Conservation (phyloP, 2,113 vertebrate genomes). For the Grantiella picta region DNA sequence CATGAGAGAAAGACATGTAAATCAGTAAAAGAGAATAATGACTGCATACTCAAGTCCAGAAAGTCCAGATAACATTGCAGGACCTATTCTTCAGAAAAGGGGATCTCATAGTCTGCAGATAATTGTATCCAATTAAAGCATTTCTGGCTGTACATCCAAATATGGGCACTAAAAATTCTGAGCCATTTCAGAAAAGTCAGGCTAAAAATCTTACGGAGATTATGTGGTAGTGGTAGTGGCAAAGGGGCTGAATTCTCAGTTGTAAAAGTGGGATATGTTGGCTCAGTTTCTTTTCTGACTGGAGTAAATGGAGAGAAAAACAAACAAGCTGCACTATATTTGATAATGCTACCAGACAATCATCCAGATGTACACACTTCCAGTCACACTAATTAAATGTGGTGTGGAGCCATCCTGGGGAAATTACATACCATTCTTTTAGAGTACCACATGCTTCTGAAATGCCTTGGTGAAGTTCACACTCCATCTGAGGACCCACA, state of each 20-base stretch:
- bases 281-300: neutral
- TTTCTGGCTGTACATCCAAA: neutral
- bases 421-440: neutral
- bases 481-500: neutral
- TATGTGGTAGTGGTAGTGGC: neutral
- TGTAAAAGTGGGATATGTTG: neutral
- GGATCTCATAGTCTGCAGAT: neutral
- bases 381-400: constrained; percentile 39
- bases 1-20: neutral
- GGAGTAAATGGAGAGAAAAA: neutral
- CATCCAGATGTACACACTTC: neutral
- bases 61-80: neutral
- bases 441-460: neutral
- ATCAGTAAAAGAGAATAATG: neutral
- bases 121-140: neutral
- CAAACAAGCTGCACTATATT: neutral
- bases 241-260: neutral
- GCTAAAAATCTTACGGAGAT: neutral
- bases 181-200: neutral
- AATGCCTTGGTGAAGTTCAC: neutral
- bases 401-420: constrained; percentile 16
- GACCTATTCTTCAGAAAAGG: neutral
- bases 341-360: constrained; percentile 26
- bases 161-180: neutral
- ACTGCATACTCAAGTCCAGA: neutral